These are phyloP conservation scores for Haliclona indistincta DNA, from an alignment of 37 sponge, comb jelly and placozoan species.

Conservation along the genomic window DNA sequence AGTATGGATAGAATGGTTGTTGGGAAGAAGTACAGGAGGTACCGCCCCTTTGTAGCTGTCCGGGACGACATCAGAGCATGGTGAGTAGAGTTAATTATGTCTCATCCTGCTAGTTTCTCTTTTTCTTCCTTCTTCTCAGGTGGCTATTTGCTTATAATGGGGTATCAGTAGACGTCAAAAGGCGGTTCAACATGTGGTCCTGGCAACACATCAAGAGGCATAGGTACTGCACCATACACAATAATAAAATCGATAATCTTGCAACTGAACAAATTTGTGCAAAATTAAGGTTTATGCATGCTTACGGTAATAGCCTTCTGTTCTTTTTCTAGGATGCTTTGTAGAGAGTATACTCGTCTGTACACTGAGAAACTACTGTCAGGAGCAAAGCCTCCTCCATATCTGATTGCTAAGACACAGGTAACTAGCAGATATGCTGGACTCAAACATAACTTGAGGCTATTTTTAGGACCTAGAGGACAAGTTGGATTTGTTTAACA, in stretches of 20 bases:
- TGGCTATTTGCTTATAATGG: conserved; percentile 9
- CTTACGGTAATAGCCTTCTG: too few species aligned
- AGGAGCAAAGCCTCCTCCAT: conserved; percentile 18
- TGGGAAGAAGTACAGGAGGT: conserved; percentile 5
- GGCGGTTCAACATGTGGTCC: conserved; percentile 55
- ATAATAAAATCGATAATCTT: not conserved
- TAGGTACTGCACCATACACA: conserved; percentile 36
- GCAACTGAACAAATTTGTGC: too few species aligned
- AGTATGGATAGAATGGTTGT: conserved; percentile 23
- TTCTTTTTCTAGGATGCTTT: conserved; percentile 13
- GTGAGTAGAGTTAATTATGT: not conserved
- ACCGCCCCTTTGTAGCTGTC: not conserved
- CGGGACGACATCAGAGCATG: not conserved
- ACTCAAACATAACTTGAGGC: not conserved
- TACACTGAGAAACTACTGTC: conserved; percentile 61
- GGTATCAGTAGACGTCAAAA: conserved; percentile 56
- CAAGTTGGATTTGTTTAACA: conserved; percentile 65
- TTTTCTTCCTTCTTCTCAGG: not conserved
- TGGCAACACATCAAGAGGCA: conserved; percentile 78
- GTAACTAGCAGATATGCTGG: not conserved
- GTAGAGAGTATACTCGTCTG: conserved; percentile 23
- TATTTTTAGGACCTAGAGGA: conserved; percentile 58
- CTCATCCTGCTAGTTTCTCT: not conserved
- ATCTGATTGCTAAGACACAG: conserved; percentile 33
- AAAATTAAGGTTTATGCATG: too few species aligned